Percentiles rank a stretch among this genome's conserved stretches.
These are phyloP conservation scores for Galaxias olidus DNA, from an alignment of 2,797 vertebrate species.

Conservation along the genomic window DNA sequence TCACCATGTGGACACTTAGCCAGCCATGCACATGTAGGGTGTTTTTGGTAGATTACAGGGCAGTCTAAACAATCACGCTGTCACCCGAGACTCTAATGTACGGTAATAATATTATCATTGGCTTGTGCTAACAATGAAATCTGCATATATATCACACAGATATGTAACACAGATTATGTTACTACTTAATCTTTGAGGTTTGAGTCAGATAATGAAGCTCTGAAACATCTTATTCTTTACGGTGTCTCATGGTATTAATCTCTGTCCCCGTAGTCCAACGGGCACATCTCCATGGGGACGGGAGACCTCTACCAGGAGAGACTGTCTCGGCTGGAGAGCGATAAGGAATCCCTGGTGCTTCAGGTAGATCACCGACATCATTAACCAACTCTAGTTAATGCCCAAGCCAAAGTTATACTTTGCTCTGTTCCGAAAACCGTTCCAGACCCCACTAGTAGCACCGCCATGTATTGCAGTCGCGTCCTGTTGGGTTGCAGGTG, in stretches of 20 bases:
- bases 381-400: not conserved
- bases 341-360: constrained; percentile 96
- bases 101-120: constrained; percentile 9
- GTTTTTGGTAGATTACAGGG: constrained; percentile 49
- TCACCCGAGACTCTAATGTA: constrained; percentile 19
- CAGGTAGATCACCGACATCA: constrained; percentile 76
- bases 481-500: constrained; percentile 74
- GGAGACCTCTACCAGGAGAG: constrained; percentile 95
- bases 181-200: no score
- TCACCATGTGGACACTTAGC: not conserved
- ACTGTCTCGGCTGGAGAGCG: constrained; percentile 88
- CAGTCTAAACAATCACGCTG: constrained; percentile 10
- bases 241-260: constrained; percentile 2
- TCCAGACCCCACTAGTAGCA: not conserved
- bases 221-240: not conserved
- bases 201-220: no score
- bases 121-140: not conserved
- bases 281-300: constrained; percentile 85
- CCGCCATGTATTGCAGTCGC: no score
- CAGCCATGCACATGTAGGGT: constrained; percentile 54
- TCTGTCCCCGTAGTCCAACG: constrained; percentile 82
- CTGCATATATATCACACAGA: not conserved
- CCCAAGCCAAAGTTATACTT: not conserved
- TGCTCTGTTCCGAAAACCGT: no score
- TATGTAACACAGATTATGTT: not conserved